Evolutionary conservation across 2,888 invertebrate genomes (phyloP), one percentile per base, ranked within the genome.

Genomic region (Altica lythri): DNA sequence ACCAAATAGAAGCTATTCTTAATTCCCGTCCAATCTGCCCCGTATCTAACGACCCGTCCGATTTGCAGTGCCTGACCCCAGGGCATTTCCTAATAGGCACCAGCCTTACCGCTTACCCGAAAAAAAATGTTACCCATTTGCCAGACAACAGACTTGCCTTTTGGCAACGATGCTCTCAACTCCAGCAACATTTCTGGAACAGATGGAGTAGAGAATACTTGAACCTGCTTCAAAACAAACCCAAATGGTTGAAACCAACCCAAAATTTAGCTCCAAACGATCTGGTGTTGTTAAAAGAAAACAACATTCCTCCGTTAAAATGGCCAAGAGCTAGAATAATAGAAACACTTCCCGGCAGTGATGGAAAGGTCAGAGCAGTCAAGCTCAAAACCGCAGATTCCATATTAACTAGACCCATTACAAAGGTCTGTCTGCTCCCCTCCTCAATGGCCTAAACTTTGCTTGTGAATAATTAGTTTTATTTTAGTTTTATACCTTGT

Each of bases 11-110:
- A 25, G 43, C 51, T 18, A 51, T 51, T 18, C 19, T 49, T 4
- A 49, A 55, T 16, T 55, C 58, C 1, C 29, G 55, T 19, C 55
- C 55, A 30, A 18, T 55, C 3, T 38, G 32, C 10, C 19, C 37
- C 3, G 3, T 18, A 6, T 37, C 37, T 1, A 22, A 6, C 2
- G 43, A 43, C 19, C 30, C 45, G 19, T 2, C 1, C 4, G 40
- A 49, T 10, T 10, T 34, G 30, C 8, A 30, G 2, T 14, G 34
- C 3, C 22, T 57, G 13, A 49, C 47, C 1, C 51, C 45, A 25
- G 52, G 38, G 16, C 52, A 48, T 18, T 42, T 50, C 32, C 50
- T 45, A 38, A 43, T 54, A 2, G 49, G 48, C 10, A 18, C 13
- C 2, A 1, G 18, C 4, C 6, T 40, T 5, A 22, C 22, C 0